Evolutionary conservation across 35 echinoderm and acorn worm genomes (phyloP), one percentile per base, ranked within the genome.

Genomic region (Anneissia japonica): DNA sequence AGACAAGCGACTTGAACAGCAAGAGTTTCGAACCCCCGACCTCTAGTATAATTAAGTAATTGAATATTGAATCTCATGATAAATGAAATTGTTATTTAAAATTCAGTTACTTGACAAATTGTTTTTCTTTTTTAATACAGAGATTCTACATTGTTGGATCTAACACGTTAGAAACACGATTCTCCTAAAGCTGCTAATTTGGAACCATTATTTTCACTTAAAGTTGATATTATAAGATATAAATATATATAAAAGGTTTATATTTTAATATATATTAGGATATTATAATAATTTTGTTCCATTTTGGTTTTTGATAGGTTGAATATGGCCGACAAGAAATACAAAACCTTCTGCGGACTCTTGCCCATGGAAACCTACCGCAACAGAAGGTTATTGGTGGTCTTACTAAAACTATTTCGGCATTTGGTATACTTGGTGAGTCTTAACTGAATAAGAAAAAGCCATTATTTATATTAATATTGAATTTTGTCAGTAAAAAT

Each of bases 91-190:
- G n/a, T n/a, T n/a, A n/a, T n/a, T n/a, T n/a, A n/a, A n/a, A n/a
- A n/a, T n/a, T n/a, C n/a, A n/a, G n/a, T n/a, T n/a, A n/a, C n/a
- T n/a, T n/a, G n/a, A n/a, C n/a, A n/a, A n/a, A n/a, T n/a, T n/a
- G n/a, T 40, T 6, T 82, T 45, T 3, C 26, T n/a, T 84, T 33
- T 39, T 78, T 84, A 34, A 36, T 72, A 23, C 80, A 93, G 92
- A 14, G 87, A 31, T 90, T 86, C 38, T 90, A 93, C 73, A 81
- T 93, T 26, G 75, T 93, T 81, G 92, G 92, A 64, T 89, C 92
- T 0, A 93, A 93, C 43, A 86, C 85, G 56, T 64, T 88, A 37
- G 92, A 93, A 72, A 86, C 81, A 21, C 73, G 32, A 29, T 93
- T 93, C n/a, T n/a, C n/a, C n/a, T n/a, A n/a, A n/a, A n/a, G n/a